Base-by-base conservation (phyloP, 2,888 invertebrate species). In the Cephus spinipes region DNA sequence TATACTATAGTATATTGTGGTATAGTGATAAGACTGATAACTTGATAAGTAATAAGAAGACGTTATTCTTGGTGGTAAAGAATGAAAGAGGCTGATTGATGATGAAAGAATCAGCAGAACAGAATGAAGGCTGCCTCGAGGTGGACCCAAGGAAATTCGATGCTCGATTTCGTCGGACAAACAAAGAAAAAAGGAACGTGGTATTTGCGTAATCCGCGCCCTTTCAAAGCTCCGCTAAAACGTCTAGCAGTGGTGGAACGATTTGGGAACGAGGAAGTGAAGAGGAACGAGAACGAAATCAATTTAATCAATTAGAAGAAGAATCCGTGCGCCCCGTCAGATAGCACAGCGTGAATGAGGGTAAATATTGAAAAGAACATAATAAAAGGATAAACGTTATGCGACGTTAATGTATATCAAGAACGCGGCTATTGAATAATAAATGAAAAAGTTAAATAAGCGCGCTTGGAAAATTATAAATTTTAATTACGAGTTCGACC, bases 121-220 rank as follows among this genome's bases (percentile, higher is more conserved):
- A 23, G 55, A 55, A 6, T 23, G 55, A 55, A 55, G 23, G 23
- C 55, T 55, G 55, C 23, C 55, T 23, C 40, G 40, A 23, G 40
- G 40, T 23, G 23, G 15, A 31, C 71, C 71, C 71, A 32, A 33
- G 33, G 71, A 71, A 71, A 71, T 33, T 12, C 31, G 71, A 71
- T 71, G 71, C 71, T 71, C 31, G 71, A 71, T 31, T 33, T 32
- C 33, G 32, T 31, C 31, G 71, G 33, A 33, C 71, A 71, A 71
- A 71, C 71, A 71, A 32, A 23, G 55, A 55, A 55, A 15, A 55
- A 55, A 15, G 55, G 55, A 55, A 23, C 55, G 9, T 15, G 31
- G 71, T 71, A 71, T 71, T 71, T 71, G 71, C 71, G 71, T 71
- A 71, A 71, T 71, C 71, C 71, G 71, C 33, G 32, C 31, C 71